Evolutionary conservation across 2,113 vertebrate species (phyloP).

Genomic region (Siniperca chuatsi): DNA sequence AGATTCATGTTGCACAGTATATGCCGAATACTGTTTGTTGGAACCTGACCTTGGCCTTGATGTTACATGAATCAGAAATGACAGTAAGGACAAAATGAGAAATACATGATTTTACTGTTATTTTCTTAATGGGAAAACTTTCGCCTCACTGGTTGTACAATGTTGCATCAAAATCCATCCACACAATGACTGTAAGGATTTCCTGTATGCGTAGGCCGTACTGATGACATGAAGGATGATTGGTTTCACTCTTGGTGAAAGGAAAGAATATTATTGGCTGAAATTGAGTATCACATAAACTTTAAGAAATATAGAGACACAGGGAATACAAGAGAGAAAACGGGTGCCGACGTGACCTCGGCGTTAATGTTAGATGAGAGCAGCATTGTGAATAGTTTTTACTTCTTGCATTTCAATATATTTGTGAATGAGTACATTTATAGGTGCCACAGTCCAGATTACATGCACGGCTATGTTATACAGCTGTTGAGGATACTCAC

Average conservation of each 20-base stretch:
- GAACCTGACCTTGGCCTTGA: not conserved
- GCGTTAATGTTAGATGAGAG: constrained; percentile 26
- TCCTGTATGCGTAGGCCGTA: not conserved
- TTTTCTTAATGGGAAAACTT: not conserved
- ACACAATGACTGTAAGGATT: not conserved
- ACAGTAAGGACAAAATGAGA: constrained; percentile 8
- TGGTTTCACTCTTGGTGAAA: not conserved
- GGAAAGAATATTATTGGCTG: not conserved
- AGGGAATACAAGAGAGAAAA: not conserved
- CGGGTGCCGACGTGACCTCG: not conserved
- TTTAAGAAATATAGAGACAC: not conserved
- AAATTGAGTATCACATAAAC: not conserved
- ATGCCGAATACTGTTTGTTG: constrained; percentile 16
- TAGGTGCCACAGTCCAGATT: not conserved
- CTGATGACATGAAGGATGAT: not conserved
- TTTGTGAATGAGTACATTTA: not conserved
- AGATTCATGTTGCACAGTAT: constrained; percentile 21
- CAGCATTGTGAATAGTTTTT: not conserved
- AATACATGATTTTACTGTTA: not conserved
- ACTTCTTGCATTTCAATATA: not conserved
- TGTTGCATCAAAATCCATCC: constrained; percentile 2
- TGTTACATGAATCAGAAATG: not conserved
- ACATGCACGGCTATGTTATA: not conserved
- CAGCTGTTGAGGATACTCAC: not conserved
- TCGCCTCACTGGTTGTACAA: not conserved